A percentile compares a stretch with the other conserved stretches of the same genome.
Evolutionary conservation across 2,888 invertebrate genomes (phyloP).

Genomic region (Ectropis crepuscularia): DNA sequence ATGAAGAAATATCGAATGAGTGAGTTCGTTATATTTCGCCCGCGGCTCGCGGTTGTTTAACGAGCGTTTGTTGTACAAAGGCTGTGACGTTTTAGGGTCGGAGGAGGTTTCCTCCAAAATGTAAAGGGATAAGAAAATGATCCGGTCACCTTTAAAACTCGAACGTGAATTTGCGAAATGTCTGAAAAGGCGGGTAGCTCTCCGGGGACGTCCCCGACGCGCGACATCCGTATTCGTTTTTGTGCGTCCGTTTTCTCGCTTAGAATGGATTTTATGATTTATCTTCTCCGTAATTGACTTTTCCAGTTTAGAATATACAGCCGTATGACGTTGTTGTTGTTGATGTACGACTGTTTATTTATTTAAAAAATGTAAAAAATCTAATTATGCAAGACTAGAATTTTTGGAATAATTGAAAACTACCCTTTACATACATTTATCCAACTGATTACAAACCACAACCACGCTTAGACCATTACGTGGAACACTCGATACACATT

Average conservation of each 20-base stretch:
- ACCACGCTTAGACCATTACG: slow-evolving; percentile 13
- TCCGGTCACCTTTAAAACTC: slow-evolving; percentile 60
- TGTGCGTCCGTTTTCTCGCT: slow-evolving; percentile 66
- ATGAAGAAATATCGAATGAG: slow-evolving; percentile 79
- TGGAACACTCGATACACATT: slow-evolving; percentile 29
- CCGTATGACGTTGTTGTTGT: not conserved
- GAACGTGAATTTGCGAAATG: slow-evolving; percentile 67
- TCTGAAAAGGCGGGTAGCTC: slow-evolving; percentile 58
- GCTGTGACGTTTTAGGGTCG: slow-evolving; percentile 47
- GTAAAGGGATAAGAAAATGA: slow-evolving; percentile 59
- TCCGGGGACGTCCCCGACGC: slow-evolving; percentile 54
- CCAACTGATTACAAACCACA: slow-evolving; percentile 16
- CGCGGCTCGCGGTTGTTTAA: slow-evolving; percentile 61
- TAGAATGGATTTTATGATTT: slow-evolving; percentile 71
- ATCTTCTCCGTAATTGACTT: slow-evolving; percentile 68
- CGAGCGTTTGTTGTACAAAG: slow-evolving; percentile 58
- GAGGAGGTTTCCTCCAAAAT: slow-evolving; percentile 48
- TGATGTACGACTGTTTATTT: too few species aligned
- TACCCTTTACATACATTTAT: not conserved
- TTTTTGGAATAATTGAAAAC: not conserved
- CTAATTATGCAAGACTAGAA: too few species aligned
- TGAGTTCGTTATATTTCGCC: slow-evolving; percentile 70
- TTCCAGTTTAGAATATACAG: slow-evolving; percentile 23
- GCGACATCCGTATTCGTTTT: slow-evolving; percentile 71
- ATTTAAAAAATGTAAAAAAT: too few species aligned